These are phyloP conservation scores for Heteromurus nitidus DNA, from an alignment of 2,888 invertebrate species.

Conservation along the genomic window DNA sequence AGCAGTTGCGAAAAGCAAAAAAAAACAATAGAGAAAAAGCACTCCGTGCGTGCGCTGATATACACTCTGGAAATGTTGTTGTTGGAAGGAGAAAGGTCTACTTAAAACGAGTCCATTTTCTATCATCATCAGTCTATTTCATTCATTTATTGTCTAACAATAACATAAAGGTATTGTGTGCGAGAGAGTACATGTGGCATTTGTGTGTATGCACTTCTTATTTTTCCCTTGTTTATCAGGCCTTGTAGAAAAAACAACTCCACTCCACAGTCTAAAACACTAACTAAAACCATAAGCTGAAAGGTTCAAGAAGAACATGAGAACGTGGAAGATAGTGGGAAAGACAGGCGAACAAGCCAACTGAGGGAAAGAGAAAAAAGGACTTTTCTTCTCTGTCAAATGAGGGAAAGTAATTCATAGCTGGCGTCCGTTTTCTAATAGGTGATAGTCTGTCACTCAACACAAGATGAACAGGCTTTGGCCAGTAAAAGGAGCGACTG, in stretches of 20 bases:
- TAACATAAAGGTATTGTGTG: neutral
- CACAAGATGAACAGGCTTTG: neutral
- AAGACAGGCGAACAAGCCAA: constrained; percentile 6
- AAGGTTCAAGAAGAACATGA: constrained; percentile 24
- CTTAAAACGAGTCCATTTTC: too few species aligned
- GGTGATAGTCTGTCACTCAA: constrained; percentile 12
- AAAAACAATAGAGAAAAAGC: too few species aligned
- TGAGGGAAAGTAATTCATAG: constrained; percentile 20
- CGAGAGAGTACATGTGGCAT: neutral
- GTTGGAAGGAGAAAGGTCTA: too few species aligned
- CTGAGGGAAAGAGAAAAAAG: neutral
- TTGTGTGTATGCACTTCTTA: neutral
- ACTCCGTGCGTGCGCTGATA: too few species aligned
- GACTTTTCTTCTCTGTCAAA: neutral
- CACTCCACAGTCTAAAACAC: too few species aligned
- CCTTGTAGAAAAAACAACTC: too few species aligned
- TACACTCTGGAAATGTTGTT: too few species aligned
- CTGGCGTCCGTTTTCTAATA: neutral
- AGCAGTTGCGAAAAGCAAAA: too few species aligned
- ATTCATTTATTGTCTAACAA: constrained; percentile 30
- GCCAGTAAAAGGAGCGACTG: neutral
- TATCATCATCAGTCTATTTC: constrained; percentile 18
- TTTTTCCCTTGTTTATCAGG: neutral
- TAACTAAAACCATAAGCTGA: constrained; percentile 28
- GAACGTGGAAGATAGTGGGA: neutral